These are phyloP conservation scores for Marmota monax DNA, from an alignment of 2,113 vertebrate genomes.

Conservation along the genomic window DNA sequence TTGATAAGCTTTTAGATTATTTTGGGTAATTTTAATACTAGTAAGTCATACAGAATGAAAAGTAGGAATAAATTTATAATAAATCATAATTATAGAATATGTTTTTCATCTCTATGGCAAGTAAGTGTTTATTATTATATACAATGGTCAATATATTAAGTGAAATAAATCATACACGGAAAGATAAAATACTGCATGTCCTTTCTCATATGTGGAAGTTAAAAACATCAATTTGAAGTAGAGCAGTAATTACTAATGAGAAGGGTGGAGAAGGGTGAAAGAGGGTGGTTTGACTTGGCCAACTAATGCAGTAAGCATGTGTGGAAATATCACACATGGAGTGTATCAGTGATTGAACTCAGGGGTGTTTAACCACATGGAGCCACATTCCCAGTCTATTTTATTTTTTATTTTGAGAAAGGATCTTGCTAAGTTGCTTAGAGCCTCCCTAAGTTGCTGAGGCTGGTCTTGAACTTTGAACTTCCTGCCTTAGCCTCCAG, in stretches of 20 bases:
- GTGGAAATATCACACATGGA: background rate
- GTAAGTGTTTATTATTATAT: background rate
- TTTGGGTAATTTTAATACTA: constrained; percentile 28
- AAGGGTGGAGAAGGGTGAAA: background rate
- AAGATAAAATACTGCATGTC: too few species aligned
- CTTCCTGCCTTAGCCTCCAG: too few species aligned
- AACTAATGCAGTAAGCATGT: too few species aligned
- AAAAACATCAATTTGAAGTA: background rate
- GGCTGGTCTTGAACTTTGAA: too few species aligned
- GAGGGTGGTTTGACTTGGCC: background rate
- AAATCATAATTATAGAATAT: constrained; percentile 7
- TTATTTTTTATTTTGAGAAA: too few species aligned
- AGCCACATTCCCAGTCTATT: too few species aligned
- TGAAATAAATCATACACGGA: background rate
- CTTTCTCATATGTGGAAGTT: background rate
- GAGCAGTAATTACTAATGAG: background rate
- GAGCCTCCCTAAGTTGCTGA: too few species aligned
- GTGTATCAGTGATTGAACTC: too few species aligned
- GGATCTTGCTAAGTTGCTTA: too few species aligned
- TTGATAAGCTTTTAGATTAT: background rate
- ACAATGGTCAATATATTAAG: background rate
- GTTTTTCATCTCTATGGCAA: background rate
- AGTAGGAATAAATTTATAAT: background rate
- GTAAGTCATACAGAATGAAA: background rate
- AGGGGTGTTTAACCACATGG: too few species aligned